Base-by-base conservation (phyloP, 2,888 invertebrate genomes). In the Chrysolina haemoptera region DNA sequence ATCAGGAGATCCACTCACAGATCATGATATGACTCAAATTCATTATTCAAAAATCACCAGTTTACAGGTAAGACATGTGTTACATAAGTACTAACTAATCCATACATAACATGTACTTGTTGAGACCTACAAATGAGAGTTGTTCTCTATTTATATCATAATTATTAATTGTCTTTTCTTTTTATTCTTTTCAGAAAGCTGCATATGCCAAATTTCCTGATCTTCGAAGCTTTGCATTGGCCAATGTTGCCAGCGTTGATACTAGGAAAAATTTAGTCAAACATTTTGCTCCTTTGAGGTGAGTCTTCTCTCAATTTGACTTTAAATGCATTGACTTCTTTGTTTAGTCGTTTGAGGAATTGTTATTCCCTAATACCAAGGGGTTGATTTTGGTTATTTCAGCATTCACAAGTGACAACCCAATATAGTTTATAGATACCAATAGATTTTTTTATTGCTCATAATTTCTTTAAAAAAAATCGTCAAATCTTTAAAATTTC, bases 241-340 rank as follows among this genome's bases (percentile, higher is more conserved):
- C 97, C 0, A 99, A 98, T 88, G 98, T 99, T 14, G 97, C 97
- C 0, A 95, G 94, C 82, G 95, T 99, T n/a, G 98, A 99, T 85
- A 96, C 95, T 0, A 91, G 98, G 78, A 94, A 95, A 72, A 91
- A 93, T 16, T 89, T 98, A 27, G 89, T 93, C 75, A 96, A 96
- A 85, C 95, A 98, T 88, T 98, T 99, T 86, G 93, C 93, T 12
- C 90, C 91, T 70, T 86, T 95, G 62, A 92, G 91, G 93, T 93
- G 88, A 82, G 78, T 70, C 40, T n/a, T 63, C 27, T 35, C 5
- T 20, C 35, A 50, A 43, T 41, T 12, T 18, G 48, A 20, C 14
- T 46, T 14, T 14, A 46, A 2, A 12, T 14, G 6, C 6, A 43
- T 43, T 2, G 12, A 43, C 14, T 46, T 46, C 14, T 46, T 46